Conservation (phyloP, 2,888 invertebrate genomes). For the Clostera curtula region DNA sequence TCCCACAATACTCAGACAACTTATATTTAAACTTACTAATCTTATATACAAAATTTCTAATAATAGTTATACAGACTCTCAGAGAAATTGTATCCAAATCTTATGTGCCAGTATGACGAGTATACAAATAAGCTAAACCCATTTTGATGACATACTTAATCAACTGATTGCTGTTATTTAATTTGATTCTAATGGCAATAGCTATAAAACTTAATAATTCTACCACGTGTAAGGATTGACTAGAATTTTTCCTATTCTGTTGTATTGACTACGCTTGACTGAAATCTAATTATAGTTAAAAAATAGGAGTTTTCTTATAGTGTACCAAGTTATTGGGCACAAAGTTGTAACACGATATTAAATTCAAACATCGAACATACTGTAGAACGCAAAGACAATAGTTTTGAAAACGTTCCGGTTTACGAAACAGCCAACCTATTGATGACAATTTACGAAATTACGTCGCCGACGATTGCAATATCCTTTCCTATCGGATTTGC, state of each 20-base stretch:
- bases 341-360: background rate
- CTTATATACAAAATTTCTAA: no score
- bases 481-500: conserved; percentile 11
- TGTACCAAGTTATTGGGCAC: no score
- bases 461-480: conserved; percentile 13
- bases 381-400: conserved; percentile 19
- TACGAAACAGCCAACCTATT: conserved; percentile 10
- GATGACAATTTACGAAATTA: conserved; percentile 11
- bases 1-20: no score
- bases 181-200: background rate
- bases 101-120: no score
- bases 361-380: conserved; percentile 3
- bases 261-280: background rate
- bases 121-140: no score
- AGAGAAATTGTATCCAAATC: no score
- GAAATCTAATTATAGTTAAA: background rate
- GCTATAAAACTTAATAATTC: background rate
- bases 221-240: conserved; percentile 1
- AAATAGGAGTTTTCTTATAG: background rate
- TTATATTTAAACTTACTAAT: no score
- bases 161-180: background rate
- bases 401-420: conserved; percentile 17
- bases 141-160: no score
- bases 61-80: no score
- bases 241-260: background rate